Percentiles rank a stretch among this genome's conserved stretches.
phyloP scores from a whole-genome alignment of 2,797 vertebrate species.

The Leptatherina wallacei region DNA sequence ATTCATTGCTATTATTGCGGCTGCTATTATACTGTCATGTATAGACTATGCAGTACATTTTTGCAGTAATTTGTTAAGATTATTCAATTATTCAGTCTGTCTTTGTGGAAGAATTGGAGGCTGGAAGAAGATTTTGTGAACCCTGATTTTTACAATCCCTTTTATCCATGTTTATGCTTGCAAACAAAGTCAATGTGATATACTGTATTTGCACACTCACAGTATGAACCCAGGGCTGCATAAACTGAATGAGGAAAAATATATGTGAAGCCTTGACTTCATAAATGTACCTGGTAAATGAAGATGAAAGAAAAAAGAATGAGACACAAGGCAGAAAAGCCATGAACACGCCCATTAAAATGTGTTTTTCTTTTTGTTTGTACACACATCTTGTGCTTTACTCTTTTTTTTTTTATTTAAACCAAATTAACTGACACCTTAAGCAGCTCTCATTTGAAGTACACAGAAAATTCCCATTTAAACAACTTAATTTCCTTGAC shows the following conservation, averaged over 20 bases:
- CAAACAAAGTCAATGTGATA: neutral
- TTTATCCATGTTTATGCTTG: neutral
- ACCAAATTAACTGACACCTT: neutral
- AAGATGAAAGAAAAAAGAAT: neutral
- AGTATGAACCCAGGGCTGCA: too few species aligned
- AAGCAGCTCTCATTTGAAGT: neutral
- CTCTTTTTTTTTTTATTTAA: neutral
- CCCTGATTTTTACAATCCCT: neutral
- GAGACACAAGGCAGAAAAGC: neutral
- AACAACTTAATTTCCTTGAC: neutral
- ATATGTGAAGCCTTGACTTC: neutral
- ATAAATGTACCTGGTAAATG: neutral
- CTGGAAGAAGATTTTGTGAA: neutral
- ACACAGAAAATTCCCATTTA: neutral
- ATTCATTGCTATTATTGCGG: constrained; percentile 10
- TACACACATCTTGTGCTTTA: neutral
- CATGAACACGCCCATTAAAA: neutral
- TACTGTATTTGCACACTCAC: neutral
- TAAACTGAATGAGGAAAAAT: neutral
- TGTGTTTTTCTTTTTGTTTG: neutral
- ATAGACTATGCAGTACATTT: neutral
- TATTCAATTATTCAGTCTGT: neutral
- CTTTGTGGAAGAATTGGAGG: neutral
- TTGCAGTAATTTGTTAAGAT: neutral
- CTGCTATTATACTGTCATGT: neutral